Percentiles rank a stretch among this genome's conserved stretches.
Conservation (phyloP, 2,113 vertebrate species). For the Dipodomys spectabilis region DNA sequence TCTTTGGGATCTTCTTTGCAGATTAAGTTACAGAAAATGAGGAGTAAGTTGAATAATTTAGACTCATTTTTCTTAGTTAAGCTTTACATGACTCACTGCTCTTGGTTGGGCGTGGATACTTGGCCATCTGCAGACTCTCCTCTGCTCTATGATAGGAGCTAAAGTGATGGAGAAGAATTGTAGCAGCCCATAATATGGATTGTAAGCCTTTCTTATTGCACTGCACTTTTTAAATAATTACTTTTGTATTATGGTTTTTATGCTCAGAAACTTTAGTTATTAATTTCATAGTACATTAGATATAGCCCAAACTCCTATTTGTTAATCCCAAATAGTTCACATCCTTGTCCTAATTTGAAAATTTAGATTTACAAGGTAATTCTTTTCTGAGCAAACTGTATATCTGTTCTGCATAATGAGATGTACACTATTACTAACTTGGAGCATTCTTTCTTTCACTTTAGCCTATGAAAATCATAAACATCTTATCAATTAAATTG, state of each 20-base stretch:
- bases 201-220: background rate
- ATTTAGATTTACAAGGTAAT: background rate
- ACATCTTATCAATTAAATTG: no score
- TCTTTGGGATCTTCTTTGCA: background rate
- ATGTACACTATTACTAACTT: background rate
- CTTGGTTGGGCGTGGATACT: background rate
- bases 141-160: background rate
- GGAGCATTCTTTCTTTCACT: no score
- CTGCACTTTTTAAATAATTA: background rate
- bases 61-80: constrained; percentile 2
- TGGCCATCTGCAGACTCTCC: background rate
- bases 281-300: background rate
- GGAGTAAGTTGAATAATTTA: background rate
- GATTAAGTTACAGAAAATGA: constrained; percentile 15
- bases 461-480: no score
- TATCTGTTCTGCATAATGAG: background rate
- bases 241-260: background rate
- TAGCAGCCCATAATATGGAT: background rate
- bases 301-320: background rate
- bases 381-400: background rate
- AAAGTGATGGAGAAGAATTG: background rate
- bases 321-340: background rate
- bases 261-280: background rate
- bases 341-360: constrained; percentile 31
- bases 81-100: background rate